Percentiles rank a stretch among this genome's conserved stretches.
Conservation (phyloP, 2,113 vertebrate genomes). For the Cyanoramphus novaezelandiae region DNA sequence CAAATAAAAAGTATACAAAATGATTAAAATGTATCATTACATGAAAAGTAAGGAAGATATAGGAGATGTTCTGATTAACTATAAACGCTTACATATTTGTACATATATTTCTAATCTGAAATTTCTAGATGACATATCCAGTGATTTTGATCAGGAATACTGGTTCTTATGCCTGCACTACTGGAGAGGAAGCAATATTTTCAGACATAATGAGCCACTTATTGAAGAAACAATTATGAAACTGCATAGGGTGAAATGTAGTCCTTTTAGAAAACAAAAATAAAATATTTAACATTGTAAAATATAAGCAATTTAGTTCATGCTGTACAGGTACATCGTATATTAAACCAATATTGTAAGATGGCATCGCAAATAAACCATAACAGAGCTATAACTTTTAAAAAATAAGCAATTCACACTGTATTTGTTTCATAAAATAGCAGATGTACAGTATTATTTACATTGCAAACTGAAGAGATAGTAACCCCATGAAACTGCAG, state of each 20-base stretch:
- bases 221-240: slow-evolving; percentile 45
- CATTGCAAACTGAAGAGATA: slow-evolving; percentile 65
- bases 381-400: slow-evolving; percentile 46
- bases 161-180: slow-evolving; percentile 36
- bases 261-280: slow-evolving; percentile 53
- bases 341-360: slow-evolving; percentile 54
- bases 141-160: slow-evolving; percentile 42
- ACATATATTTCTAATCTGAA: slow-evolving; percentile 60
- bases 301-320: slow-evolving; percentile 67
- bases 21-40: slow-evolving; percentile 39
- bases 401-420: slow-evolving; percentile 70
- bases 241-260: slow-evolving; percentile 48
- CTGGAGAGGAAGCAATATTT: slow-evolving; percentile 45
- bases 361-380: slow-evolving; percentile 57
- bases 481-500: slow-evolving; percentile 53
- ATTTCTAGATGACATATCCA: slow-evolving; percentile 39
- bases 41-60: slow-evolving; percentile 55
- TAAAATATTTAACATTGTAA: slow-evolving; percentile 58
- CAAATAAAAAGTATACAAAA: slow-evolving; percentile 66
- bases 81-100: slow-evolving; percentile 55
- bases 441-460: slow-evolving; percentile 73
- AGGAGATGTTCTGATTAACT: slow-evolving; percentile 28
- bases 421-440: slow-evolving; percentile 67
- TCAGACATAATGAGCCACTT: slow-evolving; percentile 52
- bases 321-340: slow-evolving; percentile 65